Evolutionary conservation across 2,888 invertebrate species (phyloP).

Genomic region (Dicyrtoma fusca): DNA sequence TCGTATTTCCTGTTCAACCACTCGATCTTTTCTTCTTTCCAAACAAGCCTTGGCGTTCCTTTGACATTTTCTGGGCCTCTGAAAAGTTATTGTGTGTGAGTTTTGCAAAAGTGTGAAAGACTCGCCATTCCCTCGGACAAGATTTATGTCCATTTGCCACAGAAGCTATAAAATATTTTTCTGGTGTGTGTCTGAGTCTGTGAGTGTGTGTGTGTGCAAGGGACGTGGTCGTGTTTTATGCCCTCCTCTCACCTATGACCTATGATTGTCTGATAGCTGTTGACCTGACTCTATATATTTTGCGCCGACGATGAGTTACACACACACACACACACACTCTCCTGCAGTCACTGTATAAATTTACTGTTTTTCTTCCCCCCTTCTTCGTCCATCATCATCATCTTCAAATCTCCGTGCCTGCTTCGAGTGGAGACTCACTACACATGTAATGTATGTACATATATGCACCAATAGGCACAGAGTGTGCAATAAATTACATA

Average conservation of each 20-base stretch:
- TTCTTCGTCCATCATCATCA: neutral
- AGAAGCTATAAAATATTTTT: conserved; percentile 8
- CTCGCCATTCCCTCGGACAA: conserved; percentile 30
- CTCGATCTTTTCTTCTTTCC: conserved; percentile 30
- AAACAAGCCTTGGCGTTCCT: neutral
- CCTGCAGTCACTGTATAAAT: neutral
- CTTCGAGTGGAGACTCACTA: too few species aligned
- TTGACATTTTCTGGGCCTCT: conserved; percentile 18
- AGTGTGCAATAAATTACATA: too few species aligned
- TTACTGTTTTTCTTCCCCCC: neutral
- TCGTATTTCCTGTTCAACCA: conserved; percentile 35
- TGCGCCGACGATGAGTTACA: neutral
- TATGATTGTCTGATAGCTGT: conserved; percentile 10
- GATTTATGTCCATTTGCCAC: conserved; percentile 29
- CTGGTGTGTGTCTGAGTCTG: too few species aligned
- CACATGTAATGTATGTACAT: neutral
- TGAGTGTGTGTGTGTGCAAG: neutral
- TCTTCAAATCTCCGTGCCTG: too few species aligned
- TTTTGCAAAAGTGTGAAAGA: conserved; percentile 7
- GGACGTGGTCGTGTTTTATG: conserved; percentile 20
- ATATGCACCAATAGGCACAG: too few species aligned
- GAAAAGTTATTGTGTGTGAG: conserved; percentile 17
- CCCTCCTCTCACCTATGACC: conserved; percentile 34
- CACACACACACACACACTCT: neutral
- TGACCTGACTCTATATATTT: conserved; percentile 7